Evolutionary conservation across 1,140 invertebrate species (phyloP).

Genomic region (Centruroides vittatus): DNA sequence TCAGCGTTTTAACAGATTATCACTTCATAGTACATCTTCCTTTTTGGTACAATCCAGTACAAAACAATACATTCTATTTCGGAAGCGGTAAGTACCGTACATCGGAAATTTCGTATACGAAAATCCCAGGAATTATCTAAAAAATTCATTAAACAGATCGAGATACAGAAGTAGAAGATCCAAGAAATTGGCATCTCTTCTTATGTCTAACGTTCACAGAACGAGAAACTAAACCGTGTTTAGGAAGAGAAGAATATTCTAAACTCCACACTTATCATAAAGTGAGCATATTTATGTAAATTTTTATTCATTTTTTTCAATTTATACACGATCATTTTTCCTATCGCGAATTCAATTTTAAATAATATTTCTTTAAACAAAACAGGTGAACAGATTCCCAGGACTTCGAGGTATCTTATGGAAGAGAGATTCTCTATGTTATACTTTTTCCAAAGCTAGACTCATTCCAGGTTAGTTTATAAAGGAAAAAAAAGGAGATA

Average conservation of each 20-base stretch:
- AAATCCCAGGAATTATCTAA: no score
- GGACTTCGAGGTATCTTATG: constrained; percentile 3
- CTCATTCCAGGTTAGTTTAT: constrained; percentile 1
- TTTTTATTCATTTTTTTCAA: background rate
- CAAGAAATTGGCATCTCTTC: background rate
- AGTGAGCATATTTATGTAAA: background rate
- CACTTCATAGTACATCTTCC: no score
- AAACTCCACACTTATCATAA: background rate
- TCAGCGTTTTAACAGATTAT: no score
- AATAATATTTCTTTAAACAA: background rate
- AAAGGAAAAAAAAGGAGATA: background rate
- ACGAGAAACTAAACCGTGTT: background rate
- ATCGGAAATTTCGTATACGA: no score
- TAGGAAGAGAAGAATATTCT: background rate
- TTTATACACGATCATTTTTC: background rate
- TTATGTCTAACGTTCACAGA: background rate
- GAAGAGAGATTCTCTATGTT: constrained; percentile 5
- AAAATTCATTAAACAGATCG: no score
- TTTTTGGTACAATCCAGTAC: no score
- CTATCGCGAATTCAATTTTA: background rate
- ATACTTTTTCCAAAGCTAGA: background rate
- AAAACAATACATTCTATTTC: no score
- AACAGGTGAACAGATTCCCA: constrained; percentile 5
- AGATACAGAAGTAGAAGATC: no score
- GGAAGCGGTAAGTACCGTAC: no score